Evolutionary conservation across 1,140 invertebrate species (phyloP).

Genomic region (Pseudomyrmex cubaensis): DNA sequence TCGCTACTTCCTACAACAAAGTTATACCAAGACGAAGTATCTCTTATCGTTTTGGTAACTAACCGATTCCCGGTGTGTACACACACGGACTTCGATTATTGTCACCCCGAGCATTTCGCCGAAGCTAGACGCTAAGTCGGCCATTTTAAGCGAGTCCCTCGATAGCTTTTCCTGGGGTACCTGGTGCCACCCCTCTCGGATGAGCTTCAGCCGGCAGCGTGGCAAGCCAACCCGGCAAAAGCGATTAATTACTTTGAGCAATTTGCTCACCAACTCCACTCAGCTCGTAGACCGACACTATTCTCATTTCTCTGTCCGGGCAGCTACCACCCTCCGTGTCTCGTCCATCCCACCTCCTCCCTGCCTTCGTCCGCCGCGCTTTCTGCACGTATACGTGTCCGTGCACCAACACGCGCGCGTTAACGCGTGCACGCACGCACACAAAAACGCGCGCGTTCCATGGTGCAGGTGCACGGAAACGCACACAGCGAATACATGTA

Average conservation of each 20-base stretch:
- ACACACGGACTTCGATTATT: conserved; percentile 46
- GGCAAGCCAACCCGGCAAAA: conserved; percentile 82
- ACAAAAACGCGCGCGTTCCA: conserved; percentile 14
- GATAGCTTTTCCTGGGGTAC: conserved; percentile 77
- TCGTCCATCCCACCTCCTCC: conserved; percentile 60
- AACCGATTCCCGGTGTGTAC: background rate
- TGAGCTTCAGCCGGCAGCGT: conserved; percentile 79
- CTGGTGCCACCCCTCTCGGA: conserved; percentile 80
- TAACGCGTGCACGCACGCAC: conserved; percentile 46
- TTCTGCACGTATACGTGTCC: conserved; percentile 61
- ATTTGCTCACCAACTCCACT: conserved; percentile 84
- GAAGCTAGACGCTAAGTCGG: conserved; percentile 71
- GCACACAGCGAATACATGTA: background rate
- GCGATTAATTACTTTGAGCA: conserved; percentile 85
- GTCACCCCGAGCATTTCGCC: conserved; percentile 64
- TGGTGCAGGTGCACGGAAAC: conserved; percentile 6
- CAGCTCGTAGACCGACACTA: conserved; percentile 83
- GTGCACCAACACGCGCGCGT: conserved; percentile 54
- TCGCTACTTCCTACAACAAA: background rate
- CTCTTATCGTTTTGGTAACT: conserved; percentile 4
- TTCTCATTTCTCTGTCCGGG: conserved; percentile 82
- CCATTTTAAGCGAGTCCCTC: conserved; percentile 75
- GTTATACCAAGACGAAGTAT: background rate
- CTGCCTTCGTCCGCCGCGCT: conserved; percentile 6
- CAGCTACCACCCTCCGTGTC: conserved; percentile 69